Base-by-base conservation (phyloP, 1,140 invertebrate species). In the Gerris buenoi region DNA sequence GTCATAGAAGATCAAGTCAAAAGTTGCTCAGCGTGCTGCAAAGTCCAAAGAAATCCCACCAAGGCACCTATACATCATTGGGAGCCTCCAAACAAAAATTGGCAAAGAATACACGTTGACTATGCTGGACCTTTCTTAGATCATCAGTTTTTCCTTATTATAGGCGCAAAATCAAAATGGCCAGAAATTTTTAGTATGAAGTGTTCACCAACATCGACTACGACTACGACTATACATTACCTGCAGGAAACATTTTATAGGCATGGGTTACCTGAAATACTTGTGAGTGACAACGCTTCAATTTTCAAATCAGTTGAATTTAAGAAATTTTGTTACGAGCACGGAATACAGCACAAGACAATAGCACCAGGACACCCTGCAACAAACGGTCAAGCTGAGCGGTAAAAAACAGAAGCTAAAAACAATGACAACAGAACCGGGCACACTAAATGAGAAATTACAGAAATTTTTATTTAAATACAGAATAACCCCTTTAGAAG, bases 111-210 rank as follows among this genome's bases (percentile, higher is more conserved):
- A 0, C 76, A 77, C 68, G 69, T 72, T 0, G 73, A 76, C 70
- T 75, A 75, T 66, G 70, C 73, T 27, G 75, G 74, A 18, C 73
- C 73, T 25, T 74, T 75, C 62, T 59, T 68, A 25, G 67, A 67
- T 57, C 68, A 72, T 63, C 73, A 72, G 65, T 81, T 77, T 68
- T 66, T 81, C 14, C 71, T 82, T 14, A 64, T 79, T 1, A 72
- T 78, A 0, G 81, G 82, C 72, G 73, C 73, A 26, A 69, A 69
- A 63, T 73, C 74, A 46, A 61, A 73, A 70, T 76, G 71, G 69
- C 64, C 67, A 22, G 61, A 68, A 60, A 33, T 67, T 22, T 25
- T 2, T 14, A 27, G 58, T 3, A 1, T 26, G 13, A 29, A 28
- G 23, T 23, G 61, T 27, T 63, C 67, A 13, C 67, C 70, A 14